Evolutionary conservation across 2,888 invertebrate genomes (phyloP).

Genomic region (Marronus borbonicus): DNA sequence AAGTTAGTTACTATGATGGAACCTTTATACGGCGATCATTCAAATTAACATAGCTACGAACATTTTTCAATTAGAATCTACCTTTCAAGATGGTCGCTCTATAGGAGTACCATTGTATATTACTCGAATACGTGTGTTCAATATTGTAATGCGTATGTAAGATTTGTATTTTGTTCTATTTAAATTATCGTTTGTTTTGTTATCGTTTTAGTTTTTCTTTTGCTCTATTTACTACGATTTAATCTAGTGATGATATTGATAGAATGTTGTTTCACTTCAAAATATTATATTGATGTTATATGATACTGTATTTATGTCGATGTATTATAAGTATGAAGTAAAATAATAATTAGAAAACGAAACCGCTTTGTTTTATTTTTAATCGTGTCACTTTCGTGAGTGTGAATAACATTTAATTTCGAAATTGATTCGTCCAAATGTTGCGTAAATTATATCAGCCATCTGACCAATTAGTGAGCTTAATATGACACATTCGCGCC

Average conservation of each 20-base stretch:
- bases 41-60: background rate
- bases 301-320: conserved; percentile 41
- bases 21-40: background rate
- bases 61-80: background rate
- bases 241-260: conserved; percentile 33
- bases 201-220: conserved; percentile 4
- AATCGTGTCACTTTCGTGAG: too few relatives aligned
- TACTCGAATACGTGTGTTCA: background rate
- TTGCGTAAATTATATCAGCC: too few relatives aligned
- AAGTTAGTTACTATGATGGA: background rate
- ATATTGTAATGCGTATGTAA: background rate
- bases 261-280: conserved; percentile 43
- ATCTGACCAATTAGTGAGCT: too few relatives aligned
- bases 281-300: conserved; percentile 48
- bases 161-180: conserved; percentile 1
- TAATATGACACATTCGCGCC: too few relatives aligned
- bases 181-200: conserved; percentile 6
- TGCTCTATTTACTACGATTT: conserved; percentile 39
- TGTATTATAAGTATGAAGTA: conserved; percentile 31
- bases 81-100: too few relatives aligned
- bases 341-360: conserved; percentile 14
- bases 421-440: too few relatives aligned
- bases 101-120: too few relatives aligned
- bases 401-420: too few relatives aligned
- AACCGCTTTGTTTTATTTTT: too few relatives aligned